A percentile compares a stretch with the other conserved stretches of the same genome.
These are phyloP conservation scores for Venturia canescens DNA, from an alignment of 1,140 invertebrate species.

Conservation along the genomic window DNA sequence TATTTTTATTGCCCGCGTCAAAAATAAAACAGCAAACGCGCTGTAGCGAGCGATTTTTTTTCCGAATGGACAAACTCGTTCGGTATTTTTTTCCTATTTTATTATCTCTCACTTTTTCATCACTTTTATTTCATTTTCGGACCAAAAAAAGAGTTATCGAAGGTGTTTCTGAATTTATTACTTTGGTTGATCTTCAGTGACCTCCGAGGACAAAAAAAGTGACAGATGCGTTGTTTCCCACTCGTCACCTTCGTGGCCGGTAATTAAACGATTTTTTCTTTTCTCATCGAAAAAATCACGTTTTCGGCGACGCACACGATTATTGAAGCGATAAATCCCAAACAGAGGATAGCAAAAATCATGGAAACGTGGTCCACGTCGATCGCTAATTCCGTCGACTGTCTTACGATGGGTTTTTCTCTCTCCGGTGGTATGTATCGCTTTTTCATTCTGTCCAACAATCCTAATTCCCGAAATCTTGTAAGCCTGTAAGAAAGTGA, in stretches of 20 bases:
- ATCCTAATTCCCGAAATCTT: conserved; percentile 7
- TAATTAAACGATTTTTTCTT: not conserved
- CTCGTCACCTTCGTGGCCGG: not conserved
- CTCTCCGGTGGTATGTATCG: not conserved
- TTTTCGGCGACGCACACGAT: conserved; percentile 19
- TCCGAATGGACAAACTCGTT: too few relatives aligned
- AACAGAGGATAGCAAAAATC: not conserved
- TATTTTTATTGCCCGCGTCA: too few relatives aligned
- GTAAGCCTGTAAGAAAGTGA: not conserved
- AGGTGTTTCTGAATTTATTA: too few relatives aligned
- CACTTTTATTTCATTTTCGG: too few relatives aligned
- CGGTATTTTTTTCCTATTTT: too few relatives aligned
- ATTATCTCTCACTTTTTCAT: too few relatives aligned
- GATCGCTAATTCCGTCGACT: not conserved
- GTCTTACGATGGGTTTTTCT: not conserved
- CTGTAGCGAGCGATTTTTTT: too few relatives aligned
- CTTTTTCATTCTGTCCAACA: conserved; percentile 3
- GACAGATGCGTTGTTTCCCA: not conserved
- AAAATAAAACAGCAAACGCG: too few relatives aligned
- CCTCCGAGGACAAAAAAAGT: too few relatives aligned
- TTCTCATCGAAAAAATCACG: conserved; percentile 5
- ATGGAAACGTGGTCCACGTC: conserved; percentile 1
- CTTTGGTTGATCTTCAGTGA: too few relatives aligned
- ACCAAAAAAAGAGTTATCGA: too few relatives aligned
- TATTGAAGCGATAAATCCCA: not conserved